These are phyloP conservation scores for Drosophila micromelanica DNA, from an alignment of 1,140 invertebrate genomes.

Conservation along the genomic window DNA sequence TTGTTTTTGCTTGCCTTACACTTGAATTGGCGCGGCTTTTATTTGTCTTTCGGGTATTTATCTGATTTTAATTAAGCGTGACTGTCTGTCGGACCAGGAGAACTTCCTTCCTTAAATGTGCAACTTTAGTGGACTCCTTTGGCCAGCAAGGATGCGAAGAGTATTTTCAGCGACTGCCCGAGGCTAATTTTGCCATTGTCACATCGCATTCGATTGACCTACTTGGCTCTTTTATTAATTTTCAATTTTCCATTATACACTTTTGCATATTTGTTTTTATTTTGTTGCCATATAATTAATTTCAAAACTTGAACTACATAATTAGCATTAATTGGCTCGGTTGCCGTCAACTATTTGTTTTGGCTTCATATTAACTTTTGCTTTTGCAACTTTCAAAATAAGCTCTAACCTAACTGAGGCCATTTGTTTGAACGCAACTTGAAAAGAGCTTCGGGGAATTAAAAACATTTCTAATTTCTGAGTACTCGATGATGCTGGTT, in stretches of 20 bases:
- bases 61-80: conserved; percentile 64
- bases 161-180: background rate
- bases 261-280: conserved; percentile 1
- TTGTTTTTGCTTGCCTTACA: conserved; percentile 27
- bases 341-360: conserved; percentile 7
- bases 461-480: background rate
- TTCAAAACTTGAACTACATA: background rate
- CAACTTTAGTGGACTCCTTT: background rate
- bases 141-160: background rate
- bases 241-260: background rate
- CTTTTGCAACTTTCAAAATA: background rate
- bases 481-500: background rate
- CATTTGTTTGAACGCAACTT: conserved; percentile 1
- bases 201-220: background rate
- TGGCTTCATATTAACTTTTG: background rate
- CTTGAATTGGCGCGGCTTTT: conserved; percentile 45
- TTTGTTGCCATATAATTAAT: background rate
- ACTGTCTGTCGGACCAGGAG: conserved; percentile 29
- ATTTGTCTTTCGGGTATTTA: conserved; percentile 64
- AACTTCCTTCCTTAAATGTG: background rate
- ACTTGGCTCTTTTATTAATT: background rate
- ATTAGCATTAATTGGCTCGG: conserved; percentile 1
- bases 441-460: background rate
- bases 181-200: background rate
- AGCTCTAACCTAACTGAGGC: conserved; percentile 1